Evolutionary conservation across 2,113 vertebrate species (phyloP), one percentile per base, ranked within the genome.

Genomic region (Xenopus borealis): DNA sequence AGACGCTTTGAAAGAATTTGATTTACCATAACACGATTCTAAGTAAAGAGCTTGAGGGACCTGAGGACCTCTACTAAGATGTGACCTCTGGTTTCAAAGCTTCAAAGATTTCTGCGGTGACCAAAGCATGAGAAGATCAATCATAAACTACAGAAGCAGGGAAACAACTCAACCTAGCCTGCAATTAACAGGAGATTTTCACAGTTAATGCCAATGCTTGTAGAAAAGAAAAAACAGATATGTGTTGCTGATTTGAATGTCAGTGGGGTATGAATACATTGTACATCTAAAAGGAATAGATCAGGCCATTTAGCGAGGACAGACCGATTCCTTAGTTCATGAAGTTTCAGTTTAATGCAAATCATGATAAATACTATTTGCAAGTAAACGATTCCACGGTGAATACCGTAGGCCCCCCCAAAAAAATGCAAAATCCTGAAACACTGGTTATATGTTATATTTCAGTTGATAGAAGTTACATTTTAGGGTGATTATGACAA

Each of bases 181-280:
- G 63, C 72, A 74, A 74, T 74, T 66, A 73, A 65, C 72, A 74
- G 40, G 33, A 74, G 72, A 66, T 74, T 59, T 74, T 30, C 53
- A 55, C 50, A 44, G 61, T 59, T 59, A 74, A 63, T 45, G 53
- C 72, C 40, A 52, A 52, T 65, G 19, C 63, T 66, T 65, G 62
- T 72, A 40, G n/a, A n/a, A n/a, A n/a, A n/a, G n/a, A n/a, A 72
- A 66, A 57, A 47, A 10, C 30, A 66, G 63, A 74, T 58, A 44
- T 16, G 58, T 46, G 50, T 47, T 74, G 53, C 63, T 66, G 52
- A 63, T 47, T 50, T 12, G 33, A 27, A 53, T 47, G 40, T 74
- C 64, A 74, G 64, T 53, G 57, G 63, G 72, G 63, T 47, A 74
- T 58, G 63, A 66, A 59, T 65, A 74, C 58, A 74, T 47, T 45